Percentiles rank a stretch among this genome's conserved stretches.
Evolutionary conservation across 1,140 invertebrate genomes (phyloP).

Genomic region (Platyscapa corneri): DNA sequence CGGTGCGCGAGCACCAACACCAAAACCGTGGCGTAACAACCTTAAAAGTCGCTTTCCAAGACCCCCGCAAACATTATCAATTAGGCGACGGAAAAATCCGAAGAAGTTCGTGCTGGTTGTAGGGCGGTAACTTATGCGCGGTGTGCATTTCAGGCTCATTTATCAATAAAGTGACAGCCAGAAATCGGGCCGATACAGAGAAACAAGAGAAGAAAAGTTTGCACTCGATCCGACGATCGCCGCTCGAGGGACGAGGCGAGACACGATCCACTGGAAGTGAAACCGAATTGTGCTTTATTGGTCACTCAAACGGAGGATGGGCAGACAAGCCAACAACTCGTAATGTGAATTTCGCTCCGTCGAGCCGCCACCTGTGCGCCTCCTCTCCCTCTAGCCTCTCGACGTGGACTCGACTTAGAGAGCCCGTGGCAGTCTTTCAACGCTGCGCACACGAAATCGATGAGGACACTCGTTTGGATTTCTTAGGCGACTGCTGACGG

Average conservation of each 20-base stretch:
- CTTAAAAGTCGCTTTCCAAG: no score
- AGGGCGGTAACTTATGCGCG: neutral
- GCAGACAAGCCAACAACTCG: neutral
- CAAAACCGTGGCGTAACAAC: no score
- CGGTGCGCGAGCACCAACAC: no score
- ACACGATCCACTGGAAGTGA: neutral
- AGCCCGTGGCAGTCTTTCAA: constrained; percentile 18
- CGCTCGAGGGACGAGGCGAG: neutral
- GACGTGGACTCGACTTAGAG: neutral
- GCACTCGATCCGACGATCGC: neutral
- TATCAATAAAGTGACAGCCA: neutral
- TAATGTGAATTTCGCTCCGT: constrained; percentile 34
- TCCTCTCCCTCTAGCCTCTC: neutral
- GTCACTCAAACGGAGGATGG: constrained; percentile 28
- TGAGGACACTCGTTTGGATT: neutral
- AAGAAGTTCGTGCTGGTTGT: neutral
- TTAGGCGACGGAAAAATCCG: neutral
- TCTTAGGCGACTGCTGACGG: neutral
- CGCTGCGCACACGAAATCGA: neutral
- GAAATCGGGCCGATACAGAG: neutral
- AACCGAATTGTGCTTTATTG: constrained; percentile 31
- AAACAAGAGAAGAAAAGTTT: constrained; percentile 7
- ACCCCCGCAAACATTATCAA: neutral
- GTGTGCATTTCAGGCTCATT: neutral
- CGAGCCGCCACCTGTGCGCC: constrained; percentile 12